Evolutionary conservation across 1,140 invertebrate genomes (phyloP).

Genomic region (fruit fly (Drosophila melanogaster)): Release_6_plus_ISO1_MT NT_033777.3:29165001-29165500

Average conservation of each 20-base stretch:
- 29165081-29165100: too few relatives aligned
- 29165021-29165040: neutral
- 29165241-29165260: conserved; percentile 50
- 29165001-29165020: conserved; percentile 9
- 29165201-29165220: conserved; percentile 26
- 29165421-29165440: conserved; percentile 51
- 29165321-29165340: conserved; percentile 16
- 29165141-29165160: too few relatives aligned
- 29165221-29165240: conserved; percentile 51
- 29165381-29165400: conserved; percentile 12
- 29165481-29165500: conserved; percentile 67
- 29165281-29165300: conserved; percentile 47
- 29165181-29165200: conserved; percentile 14
- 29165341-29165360: neutral
- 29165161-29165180: neutral
- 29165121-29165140: too few relatives aligned
- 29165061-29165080: neutral
- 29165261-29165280: conserved; percentile 54
- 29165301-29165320: conserved; percentile 47
- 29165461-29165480: conserved; percentile 22
- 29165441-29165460: conserved; percentile 6
- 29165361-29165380: neutral
- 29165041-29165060: neutral
- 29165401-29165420: conserved; percentile 43
- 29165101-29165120: too few relatives aligned